These are phyloP conservation scores for Cladopsammia gracilis DNA, from an alignment of 64 coral and sea anemone species.

Conservation along the genomic window DNA sequence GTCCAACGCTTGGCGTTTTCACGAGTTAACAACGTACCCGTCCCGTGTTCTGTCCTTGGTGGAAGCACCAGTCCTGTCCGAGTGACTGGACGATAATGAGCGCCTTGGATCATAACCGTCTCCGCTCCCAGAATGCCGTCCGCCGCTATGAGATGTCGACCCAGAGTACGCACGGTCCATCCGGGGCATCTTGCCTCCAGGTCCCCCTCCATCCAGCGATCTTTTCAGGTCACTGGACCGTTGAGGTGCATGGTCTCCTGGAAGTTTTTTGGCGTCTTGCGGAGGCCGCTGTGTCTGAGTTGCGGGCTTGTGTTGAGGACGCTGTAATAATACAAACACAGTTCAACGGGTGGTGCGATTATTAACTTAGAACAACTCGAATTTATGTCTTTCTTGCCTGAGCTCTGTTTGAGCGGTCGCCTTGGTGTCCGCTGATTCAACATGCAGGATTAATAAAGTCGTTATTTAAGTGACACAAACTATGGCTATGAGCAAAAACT, in stretches of 20 bases:
- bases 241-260: conserved; percentile 36
- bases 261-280: conserved; percentile 13
- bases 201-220: not conserved
- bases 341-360: too few relatives aligned
- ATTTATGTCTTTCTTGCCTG: too few relatives aligned
- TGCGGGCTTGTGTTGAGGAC: conserved; percentile 18
- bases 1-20: not conserved
- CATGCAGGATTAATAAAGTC: too few relatives aligned
- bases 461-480: too few relatives aligned
- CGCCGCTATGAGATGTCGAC: conserved; percentile 40
- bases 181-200: conserved; percentile 62
- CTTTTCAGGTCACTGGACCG: conserved; percentile 65
- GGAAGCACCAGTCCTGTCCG: conserved; percentile 51
- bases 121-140: conserved; percentile 48
- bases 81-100: conserved; percentile 30
- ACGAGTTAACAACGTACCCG: conserved; percentile 42
- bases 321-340: not conserved
- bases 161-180: conserved; percentile 51
- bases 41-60: conserved; percentile 82
- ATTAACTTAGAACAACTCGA: not conserved
- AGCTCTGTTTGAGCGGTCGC: too few relatives aligned
- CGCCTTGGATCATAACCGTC: conserved; percentile 34
- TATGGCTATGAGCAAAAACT: too few relatives aligned
- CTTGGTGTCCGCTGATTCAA: too few relatives aligned
- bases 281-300: not conserved